Base-by-base conservation (phyloP, 2,888 invertebrate species). In the Limnephilus auricula region DNA sequence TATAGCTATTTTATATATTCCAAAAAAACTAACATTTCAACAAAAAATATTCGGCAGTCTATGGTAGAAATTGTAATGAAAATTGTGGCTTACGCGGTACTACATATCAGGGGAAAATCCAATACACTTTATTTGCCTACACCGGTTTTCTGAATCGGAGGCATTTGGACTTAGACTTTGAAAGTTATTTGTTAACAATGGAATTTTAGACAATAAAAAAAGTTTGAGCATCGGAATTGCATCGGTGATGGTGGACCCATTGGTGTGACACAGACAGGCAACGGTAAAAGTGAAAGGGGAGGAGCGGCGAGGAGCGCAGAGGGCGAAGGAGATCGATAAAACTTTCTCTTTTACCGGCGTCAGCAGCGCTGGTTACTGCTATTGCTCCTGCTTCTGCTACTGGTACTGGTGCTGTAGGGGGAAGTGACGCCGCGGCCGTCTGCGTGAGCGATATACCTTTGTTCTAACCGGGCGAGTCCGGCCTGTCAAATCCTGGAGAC, bases 261-360 rank as follows among this genome's bases (percentile, higher is more conserved):
- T 45, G 65, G 78, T 84, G 78, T 89, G 85, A 89, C 89, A 90
- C 80, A 89, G 45, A 89, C 92, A 40, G 94, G 94, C 93, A 94
- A 94, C 94, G 94, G 91, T 92, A 92, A 92, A 93, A 92, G 91
- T 93, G 93, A 91, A 91, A 92, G 92, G 90, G 94, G 94, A 93
- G 94, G 34, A 82, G 87, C 90, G 91, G 90, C 94, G 94, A 94
- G 92, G 89, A 37, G 78, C 94, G 94, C 94, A 93, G 94, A 93
- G 94, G 94, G 94, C 94, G 94, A 94, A 94, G 94, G 94, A 94
- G 94, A 95, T 95, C 95, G 95, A 94, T 94, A 94, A 95, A 95
- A 95, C 95, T 95, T 95, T 95, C 95, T 95, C 96, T 95, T 95
- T 96, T 92, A 90, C 92, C 91, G 92, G 50, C 86, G 86, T 45